Evolutionary conservation across 2,888 invertebrate species (phyloP), one percentile per base, ranked within the genome.

Genomic region (Pristionchus entomophagus): DNA sequence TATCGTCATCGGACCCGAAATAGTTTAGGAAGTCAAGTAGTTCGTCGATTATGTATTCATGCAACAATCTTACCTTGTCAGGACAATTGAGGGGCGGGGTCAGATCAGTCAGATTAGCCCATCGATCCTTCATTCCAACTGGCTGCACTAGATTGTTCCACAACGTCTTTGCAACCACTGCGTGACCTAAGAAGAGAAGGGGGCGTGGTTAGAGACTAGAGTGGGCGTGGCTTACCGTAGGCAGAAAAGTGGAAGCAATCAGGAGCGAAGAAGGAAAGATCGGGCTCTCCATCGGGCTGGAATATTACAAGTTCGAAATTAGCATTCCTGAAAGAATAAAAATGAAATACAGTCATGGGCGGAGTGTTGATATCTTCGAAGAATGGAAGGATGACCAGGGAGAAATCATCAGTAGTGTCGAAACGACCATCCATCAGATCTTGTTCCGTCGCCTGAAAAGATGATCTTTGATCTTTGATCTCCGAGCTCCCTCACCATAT

Each of bases 361-460:
- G 91, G 91, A n/a, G 82, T 78, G 0, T 84, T 87, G 78, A 91
- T 86, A 5, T 86, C 87, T 62, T 91, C 89, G 87, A 91, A 90
- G 88, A 91, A 91, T 26, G 91, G 91, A 69, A 91, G 91, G 49
- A 91, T 87, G 53, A 91, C 91, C 19, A 91, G 88, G 0, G 90
- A 91, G 86, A 91, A 91, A 77, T 91, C 91, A 77, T 91, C 91
- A 22, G 89, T 26, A 14, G 82, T 87, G 77, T 91, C 91, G 88
- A 91, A 91, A 10, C 62, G 32, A 35, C 84, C 84, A 32, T 69
- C 69, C 49, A 41, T 19, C 14, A 84, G 32, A 10, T 62, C 62
- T 29, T 84, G 84, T 41, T 84, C 65, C 5, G 78, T 14, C 10
- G 19, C 8, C 78, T 78, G 29, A 78, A 22, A 19, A 51, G 17